Base-by-base conservation (phyloP, 2,888 invertebrate species). In the Perdita meconis region DNA sequence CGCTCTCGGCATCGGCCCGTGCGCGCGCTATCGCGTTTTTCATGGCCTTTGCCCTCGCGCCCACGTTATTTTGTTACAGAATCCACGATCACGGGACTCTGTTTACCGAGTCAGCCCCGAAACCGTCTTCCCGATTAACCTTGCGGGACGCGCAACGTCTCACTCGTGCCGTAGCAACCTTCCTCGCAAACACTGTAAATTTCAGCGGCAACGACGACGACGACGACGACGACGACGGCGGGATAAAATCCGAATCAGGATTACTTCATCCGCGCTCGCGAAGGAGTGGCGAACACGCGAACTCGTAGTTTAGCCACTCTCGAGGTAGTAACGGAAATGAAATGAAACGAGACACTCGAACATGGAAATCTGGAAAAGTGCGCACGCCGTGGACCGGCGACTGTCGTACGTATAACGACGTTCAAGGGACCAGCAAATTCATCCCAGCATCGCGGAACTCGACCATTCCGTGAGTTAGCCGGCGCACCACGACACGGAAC, bases 401-500 rank as follows among this genome's bases (percentile, higher is more conserved):
- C 69, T 61, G 36, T 19, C 47, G 16, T 13, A n/a, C 63, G 69
- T 73, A 53, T 83, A 87, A 87, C 85, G 87, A 82, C 79, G 81
- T 88, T 85, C 87, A 78, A 79, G 84, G 83, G 85, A 85, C 80
- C 78, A 72, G 86, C 83, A 85, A 86, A 87, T 86, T 80, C 84
- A 65, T 78, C 78, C 82, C 76, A 76, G 55, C 53, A 71, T 69
- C 57, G 65, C 74, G 70, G 66, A 81, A 77, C 80, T 80, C 75
- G 64, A 19, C 40, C 71, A 61, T 65, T 59, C 57, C 57, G 56
- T 71, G 83, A 79, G 82, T 75, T 78, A 73, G 56, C 47, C 50
- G 56, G 56, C 60, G 63, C 61, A 76, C 78, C 78, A 51, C 61
- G 77, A 65, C 61, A 47, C 56, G 84, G 47, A 78, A 84, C 70